A percentile compares a stretch with the other conserved stretches of the same genome.
phyloP scores from a whole-genome alignment of 1,140 invertebrate genomes.

The Drosophila arizonae region DNA sequence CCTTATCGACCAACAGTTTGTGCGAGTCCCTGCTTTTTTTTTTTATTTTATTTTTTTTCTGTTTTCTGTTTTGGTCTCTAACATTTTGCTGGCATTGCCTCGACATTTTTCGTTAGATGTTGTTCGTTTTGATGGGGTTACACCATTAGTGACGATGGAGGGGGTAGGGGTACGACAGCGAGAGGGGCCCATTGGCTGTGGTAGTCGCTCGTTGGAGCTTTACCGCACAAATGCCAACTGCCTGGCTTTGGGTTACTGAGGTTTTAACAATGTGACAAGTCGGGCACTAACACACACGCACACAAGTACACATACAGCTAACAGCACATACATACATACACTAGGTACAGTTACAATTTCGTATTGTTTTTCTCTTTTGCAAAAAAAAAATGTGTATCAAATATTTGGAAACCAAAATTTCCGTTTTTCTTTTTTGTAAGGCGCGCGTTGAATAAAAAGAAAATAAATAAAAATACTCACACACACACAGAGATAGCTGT shows the following conservation, averaged over 20 bases:
- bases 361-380: slow-evolving; percentile 35
- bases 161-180: not conserved
- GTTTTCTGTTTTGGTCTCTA: slow-evolving; percentile 11
- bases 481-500: slow-evolving; percentile 30
- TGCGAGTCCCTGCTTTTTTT: slow-evolving; percentile 8
- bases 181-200: too few relatives aligned
- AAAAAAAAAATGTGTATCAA: slow-evolving; percentile 45
- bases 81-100: slow-evolving; percentile 34
- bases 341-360: slow-evolving; percentile 17
- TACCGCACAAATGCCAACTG: slow-evolving; percentile 30
- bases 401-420: slow-evolving; percentile 54
- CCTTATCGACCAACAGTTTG: slow-evolving; percentile 66
- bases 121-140: slow-evolving; percentile 24
- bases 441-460: slow-evolving; percentile 62
- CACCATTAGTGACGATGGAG: too few relatives aligned
- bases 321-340: slow-evolving; percentile 7
- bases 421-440: slow-evolving; percentile 23
- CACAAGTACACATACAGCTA: not conserved
- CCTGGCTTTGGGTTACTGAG: slow-evolving; percentile 39
- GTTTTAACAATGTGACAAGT: slow-evolving; percentile 46
- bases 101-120: slow-evolving; percentile 54
- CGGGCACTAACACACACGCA: slow-evolving; percentile 11
- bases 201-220: not conserved
- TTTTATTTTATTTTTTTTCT: not conserved
- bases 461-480: slow-evolving; percentile 70